Conservation (phyloP, 2,113 vertebrate species). For the Origma solitaria region DNA sequence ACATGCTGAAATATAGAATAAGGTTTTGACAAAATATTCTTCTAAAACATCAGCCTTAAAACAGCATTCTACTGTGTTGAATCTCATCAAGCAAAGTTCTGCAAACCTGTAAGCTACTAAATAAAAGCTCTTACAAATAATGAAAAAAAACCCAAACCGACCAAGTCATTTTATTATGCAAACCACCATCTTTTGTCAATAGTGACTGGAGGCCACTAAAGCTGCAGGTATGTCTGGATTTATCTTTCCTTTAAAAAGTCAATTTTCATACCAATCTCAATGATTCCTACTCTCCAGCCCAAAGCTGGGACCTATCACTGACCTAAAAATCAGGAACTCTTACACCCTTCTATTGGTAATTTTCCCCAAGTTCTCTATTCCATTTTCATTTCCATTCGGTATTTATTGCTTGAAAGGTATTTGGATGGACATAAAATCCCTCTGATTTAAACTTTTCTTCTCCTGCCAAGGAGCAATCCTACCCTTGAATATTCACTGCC, state of each 20-base stretch:
- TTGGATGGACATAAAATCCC: background rate
- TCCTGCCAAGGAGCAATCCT: background rate
- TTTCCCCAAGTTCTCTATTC: background rate
- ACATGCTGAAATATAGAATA: background rate
- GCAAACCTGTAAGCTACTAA: background rate
- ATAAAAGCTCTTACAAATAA: background rate
- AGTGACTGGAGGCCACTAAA: background rate
- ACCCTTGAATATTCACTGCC: background rate
- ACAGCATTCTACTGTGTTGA: background rate
- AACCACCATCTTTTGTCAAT: background rate
- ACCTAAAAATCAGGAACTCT: background rate
- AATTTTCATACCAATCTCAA: background rate
- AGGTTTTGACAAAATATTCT: background rate
- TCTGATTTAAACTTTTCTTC: background rate
- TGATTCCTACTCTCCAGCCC: background rate
- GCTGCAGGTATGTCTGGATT: background rate
- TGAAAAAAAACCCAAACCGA: background rate
- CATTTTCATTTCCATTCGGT: background rate
- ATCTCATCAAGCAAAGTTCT: background rate
- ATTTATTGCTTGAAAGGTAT: background rate
- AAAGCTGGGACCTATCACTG: rapidly evolving
- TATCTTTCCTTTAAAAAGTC: background rate
- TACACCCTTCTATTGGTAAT: background rate
- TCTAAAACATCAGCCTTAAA: background rate
- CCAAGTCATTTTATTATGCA: background rate